phyloP scores from a whole-genome alignment of 2,113 vertebrate species.

The Silurus meridionalis region DNA sequence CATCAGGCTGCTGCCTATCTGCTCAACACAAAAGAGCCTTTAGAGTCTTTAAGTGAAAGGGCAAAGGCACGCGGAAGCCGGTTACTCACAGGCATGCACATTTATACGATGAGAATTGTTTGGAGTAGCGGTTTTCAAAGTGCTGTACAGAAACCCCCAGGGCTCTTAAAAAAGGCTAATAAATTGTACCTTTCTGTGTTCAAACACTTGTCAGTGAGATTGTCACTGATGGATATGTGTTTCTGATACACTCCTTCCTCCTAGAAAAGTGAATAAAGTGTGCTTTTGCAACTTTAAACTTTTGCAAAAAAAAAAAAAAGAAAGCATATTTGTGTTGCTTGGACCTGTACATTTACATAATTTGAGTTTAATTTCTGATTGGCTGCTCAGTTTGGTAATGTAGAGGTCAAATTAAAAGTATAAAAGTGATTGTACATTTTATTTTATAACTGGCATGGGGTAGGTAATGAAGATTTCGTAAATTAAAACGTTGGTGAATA shows the following conservation, averaged over 20 bases:
- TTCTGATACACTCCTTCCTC: background rate
- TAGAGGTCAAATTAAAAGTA: too few relatives aligned
- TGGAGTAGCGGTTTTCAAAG: background rate
- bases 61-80: conserved; percentile 56
- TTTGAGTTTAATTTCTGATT: too few relatives aligned
- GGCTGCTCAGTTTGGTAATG: too few relatives aligned
- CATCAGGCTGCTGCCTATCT: conserved; percentile 59
- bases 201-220: background rate
- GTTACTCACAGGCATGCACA: conserved; percentile 34
- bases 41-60: conserved; percentile 66
- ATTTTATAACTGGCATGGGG: too few relatives aligned
- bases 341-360: background rate
- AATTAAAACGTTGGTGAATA: too few relatives aligned
- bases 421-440: too few relatives aligned
- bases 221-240: background rate
- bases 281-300: background rate
- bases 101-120: conserved; percentile 28
- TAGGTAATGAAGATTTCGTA: too few relatives aligned
- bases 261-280: background rate
- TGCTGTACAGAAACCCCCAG: background rate
- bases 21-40: conserved; percentile 67
- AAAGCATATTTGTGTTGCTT: background rate
- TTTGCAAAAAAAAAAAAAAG: background rate
- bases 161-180: background rate
- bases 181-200: background rate